These are phyloP conservation scores for Dicerorhinus sumatrensis DNA, from an alignment of 2,113 vertebrate genomes.

Conservation along the genomic window DNA sequence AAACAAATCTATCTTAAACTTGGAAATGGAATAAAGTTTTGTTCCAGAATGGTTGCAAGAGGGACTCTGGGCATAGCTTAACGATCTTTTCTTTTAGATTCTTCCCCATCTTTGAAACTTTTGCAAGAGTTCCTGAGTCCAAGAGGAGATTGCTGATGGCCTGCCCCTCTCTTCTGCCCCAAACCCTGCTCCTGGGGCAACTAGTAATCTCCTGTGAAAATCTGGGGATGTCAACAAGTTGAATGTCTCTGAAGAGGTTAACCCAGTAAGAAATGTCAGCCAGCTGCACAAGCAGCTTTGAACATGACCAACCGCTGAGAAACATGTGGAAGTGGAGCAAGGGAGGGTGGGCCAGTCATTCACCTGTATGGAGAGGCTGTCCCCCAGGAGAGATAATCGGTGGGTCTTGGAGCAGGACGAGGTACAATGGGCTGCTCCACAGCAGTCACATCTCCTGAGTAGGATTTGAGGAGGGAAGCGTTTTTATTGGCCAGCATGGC, in stretches of 20 bases:
- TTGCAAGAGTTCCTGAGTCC: conserved; percentile 79
- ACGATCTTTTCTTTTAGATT: conserved; percentile 60
- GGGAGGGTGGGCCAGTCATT: conserved; percentile 65
- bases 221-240: conserved; percentile 73
- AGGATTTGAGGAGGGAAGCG: conserved; percentile 97
- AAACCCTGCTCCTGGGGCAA: conserved; percentile 80
- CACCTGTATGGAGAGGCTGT: conserved; percentile 97
- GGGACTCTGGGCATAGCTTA: conserved; percentile 51
- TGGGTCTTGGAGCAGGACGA: conserved; percentile 95
- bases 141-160: conserved; percentile 65
- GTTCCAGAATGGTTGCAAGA: conserved; percentile 33
- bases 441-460: conserved; percentile 96
- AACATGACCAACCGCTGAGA: background rate
- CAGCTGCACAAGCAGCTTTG: conserved; percentile 51
- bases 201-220: conserved; percentile 67
- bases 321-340: conserved; percentile 37
- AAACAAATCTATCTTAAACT: conserved; percentile 21
- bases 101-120: conserved; percentile 70
- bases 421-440: conserved; percentile 99
- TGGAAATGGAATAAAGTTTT: background rate
- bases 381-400: conserved; percentile 98
- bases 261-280: conserved; percentile 71
- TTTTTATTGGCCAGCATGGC: conserved; percentile 99
- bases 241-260: conserved; percentile 78
- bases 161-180: conserved; percentile 81